phyloP scores from a whole-genome alignment of 2,888 invertebrate genomes.

The Agrochola lota region DNA sequence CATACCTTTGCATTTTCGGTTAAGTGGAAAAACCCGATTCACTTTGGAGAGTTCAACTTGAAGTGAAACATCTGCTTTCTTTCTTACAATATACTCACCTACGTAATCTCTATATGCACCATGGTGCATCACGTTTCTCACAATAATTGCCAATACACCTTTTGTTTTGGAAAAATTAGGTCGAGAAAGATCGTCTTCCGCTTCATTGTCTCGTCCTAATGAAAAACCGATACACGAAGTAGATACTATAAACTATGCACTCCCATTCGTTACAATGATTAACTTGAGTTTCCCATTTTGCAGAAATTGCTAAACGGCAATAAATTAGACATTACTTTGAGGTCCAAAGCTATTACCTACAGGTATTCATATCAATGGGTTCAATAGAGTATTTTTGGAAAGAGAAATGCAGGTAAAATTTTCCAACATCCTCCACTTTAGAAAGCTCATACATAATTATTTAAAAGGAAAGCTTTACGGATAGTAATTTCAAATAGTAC shows the following conservation, averaged over 20 bases:
- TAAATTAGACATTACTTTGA: conserved; percentile 43
- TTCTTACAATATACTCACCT: conserved; percentile 20
- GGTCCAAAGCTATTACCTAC: conserved; percentile 20
- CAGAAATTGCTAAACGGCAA: conserved; percentile 29
- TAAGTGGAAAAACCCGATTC: conserved; percentile 41
- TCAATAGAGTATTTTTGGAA: conserved; percentile 50
- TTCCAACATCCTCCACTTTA: conserved; percentile 44
- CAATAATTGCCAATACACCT: conserved; percentile 25
- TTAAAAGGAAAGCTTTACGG: conserved; percentile 55
- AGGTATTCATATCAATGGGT: conserved; percentile 33
- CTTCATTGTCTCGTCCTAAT: conserved; percentile 55
- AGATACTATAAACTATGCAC: not conserved
- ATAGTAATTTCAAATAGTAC: conserved; percentile 58
- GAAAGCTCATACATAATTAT: conserved; percentile 56
- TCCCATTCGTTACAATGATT: conserved; percentile 8
- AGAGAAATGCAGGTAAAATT: conserved; percentile 42
- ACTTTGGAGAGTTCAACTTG: conserved; percentile 10
- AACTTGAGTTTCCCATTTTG: conserved; percentile 33
- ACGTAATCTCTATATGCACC: conserved; percentile 31
- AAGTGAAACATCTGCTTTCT: conserved; percentile 53
- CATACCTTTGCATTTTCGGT: conserved; percentile 14
- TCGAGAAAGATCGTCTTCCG: conserved; percentile 60
- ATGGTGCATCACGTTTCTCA: conserved; percentile 36
- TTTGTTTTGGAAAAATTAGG: conserved; percentile 61
- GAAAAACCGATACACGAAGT: conserved; percentile 21